Evolutionary conservation across 2,797 vertebrate genomes (phyloP).

Genomic region (Nyctibius grandis): DNA sequence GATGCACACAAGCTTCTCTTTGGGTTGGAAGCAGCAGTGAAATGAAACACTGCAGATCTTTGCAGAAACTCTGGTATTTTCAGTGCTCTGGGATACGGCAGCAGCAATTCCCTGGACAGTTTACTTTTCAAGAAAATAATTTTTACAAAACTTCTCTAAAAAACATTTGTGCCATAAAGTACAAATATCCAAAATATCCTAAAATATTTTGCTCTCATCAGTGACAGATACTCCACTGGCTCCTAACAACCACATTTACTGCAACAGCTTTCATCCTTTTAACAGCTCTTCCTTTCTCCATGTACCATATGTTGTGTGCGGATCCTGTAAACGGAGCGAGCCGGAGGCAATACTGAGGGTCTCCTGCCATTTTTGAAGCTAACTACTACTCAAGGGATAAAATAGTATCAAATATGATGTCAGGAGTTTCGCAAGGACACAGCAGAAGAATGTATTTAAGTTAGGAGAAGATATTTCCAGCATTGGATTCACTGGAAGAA

Average conservation of each 20-base stretch:
- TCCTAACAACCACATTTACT: slow-evolving; percentile 28
- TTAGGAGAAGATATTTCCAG: slow-evolving; percentile 1
- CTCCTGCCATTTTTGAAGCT: slow-evolving; percentile 45
- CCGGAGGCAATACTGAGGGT: slow-evolving; percentile 20
- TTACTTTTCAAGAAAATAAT: background rate
- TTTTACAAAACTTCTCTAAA: slow-evolving; percentile 1
- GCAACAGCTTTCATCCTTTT: slow-evolving; percentile 49
- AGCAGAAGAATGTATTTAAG: background rate
- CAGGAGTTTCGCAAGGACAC: background rate
- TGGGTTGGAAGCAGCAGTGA: background rate
- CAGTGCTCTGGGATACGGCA: background rate
- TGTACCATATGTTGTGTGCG: slow-evolving; percentile 42
- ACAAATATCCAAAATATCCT: slow-evolving; percentile 50
- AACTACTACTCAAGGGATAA: slow-evolving; percentile 14
- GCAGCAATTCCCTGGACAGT: background rate
- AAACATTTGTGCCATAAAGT: slow-evolving; percentile 2
- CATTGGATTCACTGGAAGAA: background rate
- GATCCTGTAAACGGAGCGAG: slow-evolving; percentile 33
- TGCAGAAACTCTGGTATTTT: background rate
- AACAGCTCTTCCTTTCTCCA: slow-evolving; percentile 43
- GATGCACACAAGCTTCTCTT: background rate
- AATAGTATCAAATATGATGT: slow-evolving; percentile 11
- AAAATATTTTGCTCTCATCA: slow-evolving; percentile 53
- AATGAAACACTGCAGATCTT: background rate
- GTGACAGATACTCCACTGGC: slow-evolving; percentile 16